Base-by-base conservation (phyloP, 1,140 invertebrate species). In the Drosophila lowei region DNA sequence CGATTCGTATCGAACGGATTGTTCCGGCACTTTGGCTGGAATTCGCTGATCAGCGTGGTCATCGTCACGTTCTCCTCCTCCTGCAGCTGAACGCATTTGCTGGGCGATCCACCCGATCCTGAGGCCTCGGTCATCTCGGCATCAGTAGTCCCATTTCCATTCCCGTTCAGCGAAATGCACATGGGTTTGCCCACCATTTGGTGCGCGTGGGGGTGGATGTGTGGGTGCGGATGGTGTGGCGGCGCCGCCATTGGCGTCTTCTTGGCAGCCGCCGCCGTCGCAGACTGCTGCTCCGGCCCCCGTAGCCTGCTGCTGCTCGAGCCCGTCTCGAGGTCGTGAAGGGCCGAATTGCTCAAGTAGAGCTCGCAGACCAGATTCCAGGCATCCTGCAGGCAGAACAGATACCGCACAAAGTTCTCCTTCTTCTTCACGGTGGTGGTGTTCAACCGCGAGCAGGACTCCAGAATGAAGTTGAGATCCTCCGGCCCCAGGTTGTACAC, bases 381-480 rank as follows among this genome's bases (percentile, higher is more conserved):
- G 15, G 93, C 93, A 13, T 92, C 91, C 89, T 93, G 93, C 57
- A 94, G 90, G 58, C 93, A 93, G 66, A 93, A 93, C 75, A 93
- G 90, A 86, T 93, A 93, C 13, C 92, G 91, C 3, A 93, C 91
- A 80, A 93, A 93, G 72, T 92, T 92, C 79, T 93, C 93, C 71
- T 92, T 93, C 79, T 93, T 93, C 55, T 93, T 92, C 28, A 92
- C 93, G 67, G 92, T 93, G 72, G 90, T 93, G 65, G 91, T 91
- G 9, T 92, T 92, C 7, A 93, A 90, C 4, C 92, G 92, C 4
- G 88, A 85, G 62, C 93, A 93, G 18, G 92, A 93, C 58, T 93
- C 93, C 8, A 96, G 79, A 42, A 96, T 93, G 50, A 92, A 93
- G 46, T 95, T 94, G 6, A 96, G 93, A 44, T 94, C 93, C 43